Conservation (phyloP, 2,888 invertebrate genomes). For the Tetanocera ferruginea region DNA sequence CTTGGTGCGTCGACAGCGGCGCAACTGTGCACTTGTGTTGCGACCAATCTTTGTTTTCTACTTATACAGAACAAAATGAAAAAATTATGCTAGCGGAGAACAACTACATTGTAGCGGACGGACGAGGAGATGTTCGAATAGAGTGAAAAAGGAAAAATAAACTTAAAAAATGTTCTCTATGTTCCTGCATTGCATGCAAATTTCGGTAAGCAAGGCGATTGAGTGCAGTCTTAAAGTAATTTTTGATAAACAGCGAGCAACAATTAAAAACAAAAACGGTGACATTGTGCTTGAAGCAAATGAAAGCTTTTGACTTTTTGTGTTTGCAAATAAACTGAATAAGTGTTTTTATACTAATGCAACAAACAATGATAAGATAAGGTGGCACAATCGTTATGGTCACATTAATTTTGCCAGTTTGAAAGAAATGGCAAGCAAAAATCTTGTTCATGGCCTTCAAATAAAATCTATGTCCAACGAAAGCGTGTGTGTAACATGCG, state of each 20-base stretch:
- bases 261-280: not conserved
- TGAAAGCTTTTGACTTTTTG: not conserved
- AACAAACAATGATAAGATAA: not conserved
- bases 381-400: not conserved
- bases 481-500: no score
- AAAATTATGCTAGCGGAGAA: not conserved
- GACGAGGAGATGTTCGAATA: not conserved
- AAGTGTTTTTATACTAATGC: slow-evolving; percentile 3
- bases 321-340: not conserved
- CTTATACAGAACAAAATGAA: not conserved
- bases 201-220: not conserved
- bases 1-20: slow-evolving; percentile 11
- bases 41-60: not conserved
- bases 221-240: not conserved
- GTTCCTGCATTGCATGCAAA: not conserved
- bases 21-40: not conserved
- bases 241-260: not conserved
- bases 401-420: not conserved
- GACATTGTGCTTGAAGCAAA: not conserved
- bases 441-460: not conserved
- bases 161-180: not conserved
- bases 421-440: not conserved
- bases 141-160: not conserved
- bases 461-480: no score
- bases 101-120: not conserved